phyloP scores from a whole-genome alignment of 2,113 vertebrate genomes.

The Ardeotis arabs region DNA sequence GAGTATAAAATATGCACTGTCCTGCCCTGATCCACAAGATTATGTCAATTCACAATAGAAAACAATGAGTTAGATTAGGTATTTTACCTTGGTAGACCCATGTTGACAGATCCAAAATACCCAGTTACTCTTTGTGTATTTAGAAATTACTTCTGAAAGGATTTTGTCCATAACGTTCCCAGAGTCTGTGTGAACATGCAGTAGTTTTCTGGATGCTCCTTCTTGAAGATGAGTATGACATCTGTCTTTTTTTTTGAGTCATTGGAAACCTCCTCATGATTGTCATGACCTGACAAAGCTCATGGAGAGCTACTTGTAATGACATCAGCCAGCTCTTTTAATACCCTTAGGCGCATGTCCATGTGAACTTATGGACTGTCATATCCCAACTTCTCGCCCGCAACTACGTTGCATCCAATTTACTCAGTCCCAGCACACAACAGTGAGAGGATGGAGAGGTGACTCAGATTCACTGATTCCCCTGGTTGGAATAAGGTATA shows the following conservation, averaged over 20 bases:
- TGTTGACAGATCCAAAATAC: not conserved
- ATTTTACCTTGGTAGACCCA: not conserved
- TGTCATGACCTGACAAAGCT: not conserved
- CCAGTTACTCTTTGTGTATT: not conserved
- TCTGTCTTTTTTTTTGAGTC: not conserved
- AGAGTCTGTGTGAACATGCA: not conserved
- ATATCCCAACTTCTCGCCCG: too few species aligned
- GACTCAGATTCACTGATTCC: too few species aligned
- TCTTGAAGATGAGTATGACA: not conserved
- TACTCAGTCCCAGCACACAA: too few species aligned
- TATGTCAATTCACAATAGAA: not conserved
- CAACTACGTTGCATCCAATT: too few species aligned
- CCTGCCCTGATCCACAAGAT: not conserved
- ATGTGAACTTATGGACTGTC: too few species aligned
- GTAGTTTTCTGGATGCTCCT: not conserved
- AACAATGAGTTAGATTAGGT: not conserved
- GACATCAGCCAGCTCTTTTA: too few species aligned
- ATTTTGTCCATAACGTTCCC: not conserved
- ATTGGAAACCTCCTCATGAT: not conserved
- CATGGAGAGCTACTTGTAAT: not conserved
- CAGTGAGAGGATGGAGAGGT: too few species aligned
- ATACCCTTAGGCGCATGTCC: too few species aligned
- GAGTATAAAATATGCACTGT: not conserved
- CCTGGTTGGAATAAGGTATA: too few species aligned
- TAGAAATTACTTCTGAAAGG: not conserved